Percentiles rank a stretch among this genome's conserved stretches.
Conservation (phyloP, 92 coral and sea anemone genomes). For the Parazoanthus atlanticus region DNA sequence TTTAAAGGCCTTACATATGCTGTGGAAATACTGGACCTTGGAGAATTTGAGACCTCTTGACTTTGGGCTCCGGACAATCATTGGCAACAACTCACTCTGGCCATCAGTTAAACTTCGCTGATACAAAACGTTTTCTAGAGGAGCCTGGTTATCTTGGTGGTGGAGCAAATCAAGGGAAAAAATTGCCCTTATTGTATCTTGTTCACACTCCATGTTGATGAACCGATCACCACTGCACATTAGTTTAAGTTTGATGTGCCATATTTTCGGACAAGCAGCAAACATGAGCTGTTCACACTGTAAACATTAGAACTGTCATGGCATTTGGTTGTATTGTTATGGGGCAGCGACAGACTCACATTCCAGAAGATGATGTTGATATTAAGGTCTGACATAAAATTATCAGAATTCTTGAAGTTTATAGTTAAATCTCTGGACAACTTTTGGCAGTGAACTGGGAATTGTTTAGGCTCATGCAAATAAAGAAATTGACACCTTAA, state of each 20-base stretch:
- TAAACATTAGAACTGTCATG: slow-evolving; percentile 20
- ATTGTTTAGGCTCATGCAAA: background rate
- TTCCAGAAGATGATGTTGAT: slow-evolving; percentile 33
- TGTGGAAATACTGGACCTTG: background rate
- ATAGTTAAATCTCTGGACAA: too few species aligned
- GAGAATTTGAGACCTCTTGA: background rate
- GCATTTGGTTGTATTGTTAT: slow-evolving; percentile 37
- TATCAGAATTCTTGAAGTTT: background rate
- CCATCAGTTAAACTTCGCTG: background rate
- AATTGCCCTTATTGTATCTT: background rate
- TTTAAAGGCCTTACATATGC: background rate
- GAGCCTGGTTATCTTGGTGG: background rate
- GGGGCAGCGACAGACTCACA: slow-evolving; percentile 43
- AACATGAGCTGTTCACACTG: slow-evolving; percentile 31
- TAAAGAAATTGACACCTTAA: background rate
- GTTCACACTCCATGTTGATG: background rate
- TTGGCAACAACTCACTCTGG: background rate
- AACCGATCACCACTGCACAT: background rate
- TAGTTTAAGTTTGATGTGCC: background rate
- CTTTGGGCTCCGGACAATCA: background rate
- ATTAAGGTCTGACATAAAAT: slow-evolving; percentile 20
- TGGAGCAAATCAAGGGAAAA: background rate
- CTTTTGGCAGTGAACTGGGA: background rate
- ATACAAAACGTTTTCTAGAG: background rate
- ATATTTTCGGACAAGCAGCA: slow-evolving; percentile 9